Evolutionary conservation across 1,140 invertebrate species (phyloP).

Genomic region (Neodiprion fabricii): DNA sequence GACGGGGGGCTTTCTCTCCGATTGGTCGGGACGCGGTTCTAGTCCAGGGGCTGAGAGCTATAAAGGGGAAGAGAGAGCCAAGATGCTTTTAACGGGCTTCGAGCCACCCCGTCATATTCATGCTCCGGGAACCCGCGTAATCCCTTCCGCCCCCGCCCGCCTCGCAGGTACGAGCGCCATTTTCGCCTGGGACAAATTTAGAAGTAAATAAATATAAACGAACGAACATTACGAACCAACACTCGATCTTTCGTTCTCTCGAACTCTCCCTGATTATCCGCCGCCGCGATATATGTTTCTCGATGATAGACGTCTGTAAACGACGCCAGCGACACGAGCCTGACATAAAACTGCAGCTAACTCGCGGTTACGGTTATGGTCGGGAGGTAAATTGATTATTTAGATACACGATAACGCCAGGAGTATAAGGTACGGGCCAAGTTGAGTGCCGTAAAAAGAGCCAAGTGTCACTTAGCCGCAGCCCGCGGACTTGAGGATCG

Average conservation of each 20-base stretch:
- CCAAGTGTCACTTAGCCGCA: conserved; percentile 42
- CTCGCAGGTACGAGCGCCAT: background rate
- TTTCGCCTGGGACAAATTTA: background rate
- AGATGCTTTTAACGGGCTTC: conserved; percentile 16
- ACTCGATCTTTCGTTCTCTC: too few species aligned
- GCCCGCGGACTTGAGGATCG: conserved; percentile 26
- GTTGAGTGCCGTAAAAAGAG: conserved; percentile 47
- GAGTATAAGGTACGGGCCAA: conserved; percentile 29
- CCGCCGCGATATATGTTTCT: too few species aligned
- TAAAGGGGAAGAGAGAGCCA: conserved; percentile 2
- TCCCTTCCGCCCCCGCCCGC: conserved; percentile 19
- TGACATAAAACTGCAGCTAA: conserved; percentile 50
- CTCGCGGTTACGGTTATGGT: conserved; percentile 59
- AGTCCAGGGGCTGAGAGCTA: conserved; percentile 9
- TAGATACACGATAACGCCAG: conserved; percentile 47
- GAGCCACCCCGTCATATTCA: conserved; percentile 17
- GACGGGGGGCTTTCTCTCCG: background rate
- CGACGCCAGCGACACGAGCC: conserved; percentile 15
- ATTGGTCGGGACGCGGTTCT: conserved; percentile 19
- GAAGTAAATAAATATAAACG: too few species aligned
- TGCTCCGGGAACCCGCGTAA: conserved; percentile 30
- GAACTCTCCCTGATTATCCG: too few species aligned
- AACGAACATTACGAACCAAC: too few species aligned
- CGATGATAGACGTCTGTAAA: background rate
- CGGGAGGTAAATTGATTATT: conserved; percentile 56